Evolutionary conservation across 1,140 invertebrate genomes (phyloP), one percentile per base, ranked within the genome.

Genomic region (Trypoxylus dichotomus): DNA sequence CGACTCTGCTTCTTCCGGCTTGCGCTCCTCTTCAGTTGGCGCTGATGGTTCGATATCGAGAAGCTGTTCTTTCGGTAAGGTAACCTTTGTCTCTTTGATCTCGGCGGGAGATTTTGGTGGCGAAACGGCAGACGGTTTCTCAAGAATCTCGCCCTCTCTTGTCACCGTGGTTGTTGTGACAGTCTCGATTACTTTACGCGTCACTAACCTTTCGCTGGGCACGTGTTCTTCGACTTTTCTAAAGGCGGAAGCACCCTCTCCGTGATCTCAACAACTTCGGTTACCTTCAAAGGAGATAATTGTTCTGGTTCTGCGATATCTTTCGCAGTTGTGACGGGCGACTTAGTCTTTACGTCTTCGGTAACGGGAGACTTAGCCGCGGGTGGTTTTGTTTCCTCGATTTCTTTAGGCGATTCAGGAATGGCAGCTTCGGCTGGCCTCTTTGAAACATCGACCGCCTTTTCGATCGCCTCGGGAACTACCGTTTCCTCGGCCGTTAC

Each of bases 21-120:
- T 77, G 15, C 63, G 15, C 58, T 71, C 63, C 0, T 68, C 37
- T 68, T 77, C 76, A 11, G 76, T 13, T 15, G 29, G 19, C 11
- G 75, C 21, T n/a, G 76, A 71, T 42, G 76, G 15, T 68, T 32
- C 42, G 42, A 68, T 27, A 19, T 37, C 37, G 21, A 5, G 27
- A 37, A 37, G n/a, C 15, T n/a, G 73, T 37, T 27, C 6, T 41
- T 24, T 13, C 5, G 32, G 29, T 29, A 8, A 41, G 10, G n/a
- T 41, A 0, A 13, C 32, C 42, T 74, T 74, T n/a, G 37, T 1
- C 8, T 15, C 24, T 74, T 37, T 7, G 32, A 32, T 42, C 37
- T 74, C 42, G 10, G 32, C 73, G 5, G 47, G 47, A 1, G 75
- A 11, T 15, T 25, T 76, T 1, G 24, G 32, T 42, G 27, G 63